Percentiles rank a stretch among this genome's conserved stretches.
Conservation (phyloP, 2,797 vertebrate genomes). For the Acanthurus leucopareius region DNA sequence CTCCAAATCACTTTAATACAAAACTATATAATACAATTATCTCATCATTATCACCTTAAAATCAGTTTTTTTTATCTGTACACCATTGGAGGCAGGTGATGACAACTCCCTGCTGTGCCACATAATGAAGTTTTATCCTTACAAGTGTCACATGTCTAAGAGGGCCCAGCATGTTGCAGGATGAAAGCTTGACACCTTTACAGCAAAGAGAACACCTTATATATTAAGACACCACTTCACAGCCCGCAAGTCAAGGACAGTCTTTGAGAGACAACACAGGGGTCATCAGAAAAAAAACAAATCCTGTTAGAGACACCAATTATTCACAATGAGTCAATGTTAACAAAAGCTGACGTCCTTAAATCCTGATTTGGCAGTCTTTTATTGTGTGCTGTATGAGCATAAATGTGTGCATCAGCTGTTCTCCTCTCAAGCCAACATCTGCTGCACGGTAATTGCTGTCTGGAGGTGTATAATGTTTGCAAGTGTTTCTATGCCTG, state of each 20-base stretch:
- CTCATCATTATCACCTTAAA: slow-evolving; percentile 25
- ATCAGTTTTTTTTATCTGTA: slow-evolving; percentile 46
- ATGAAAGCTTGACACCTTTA: slow-evolving; percentile 19
- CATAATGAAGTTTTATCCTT: slow-evolving; percentile 61
- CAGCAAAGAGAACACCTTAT: neutral
- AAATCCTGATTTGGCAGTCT: slow-evolving; percentile 30
- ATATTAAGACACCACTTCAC: neutral
- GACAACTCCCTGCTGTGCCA: slow-evolving; percentile 40
- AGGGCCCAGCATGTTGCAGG: slow-evolving; percentile 6
- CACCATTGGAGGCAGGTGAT: slow-evolving; percentile 30
- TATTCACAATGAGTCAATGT: neutral
- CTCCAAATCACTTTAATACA: slow-evolving; percentile 11
- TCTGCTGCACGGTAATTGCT: slow-evolving; percentile 65
- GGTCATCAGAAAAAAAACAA: neutral
- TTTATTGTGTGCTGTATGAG: slow-evolving; percentile 20
- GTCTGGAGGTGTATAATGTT: slow-evolving; percentile 46
- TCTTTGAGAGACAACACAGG: neutral
- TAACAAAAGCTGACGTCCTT: slow-evolving; percentile 21
- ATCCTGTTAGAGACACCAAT: slow-evolving; percentile 20
- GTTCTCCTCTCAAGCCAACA: slow-evolving; percentile 56
- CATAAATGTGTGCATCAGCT: slow-evolving; percentile 51
- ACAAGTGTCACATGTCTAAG: slow-evolving; percentile 25
- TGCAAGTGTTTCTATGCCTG: neutral
- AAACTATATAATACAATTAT: slow-evolving; percentile 34
- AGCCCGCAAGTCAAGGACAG: slow-evolving; percentile 30